Base-by-base conservation (phyloP, 2,113 vertebrate species). In the Pelecanoides urinatrix region DNA sequence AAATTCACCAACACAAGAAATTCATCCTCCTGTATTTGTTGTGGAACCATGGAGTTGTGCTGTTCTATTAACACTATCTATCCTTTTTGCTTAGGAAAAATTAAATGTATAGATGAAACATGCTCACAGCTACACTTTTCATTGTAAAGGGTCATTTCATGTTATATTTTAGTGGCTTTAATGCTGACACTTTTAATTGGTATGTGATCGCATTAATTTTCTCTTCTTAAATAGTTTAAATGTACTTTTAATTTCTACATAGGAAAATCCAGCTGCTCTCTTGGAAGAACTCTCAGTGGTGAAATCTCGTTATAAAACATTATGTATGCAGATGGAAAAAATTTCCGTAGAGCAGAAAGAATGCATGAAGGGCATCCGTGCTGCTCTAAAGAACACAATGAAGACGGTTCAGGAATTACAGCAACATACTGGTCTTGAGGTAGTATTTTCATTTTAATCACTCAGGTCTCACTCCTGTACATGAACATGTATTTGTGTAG, bases 201-300 rank as follows among this genome's bases (percentile, higher is more conserved):
- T 40, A 36, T 36, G 34, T 49, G 77, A 12, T 63, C 70, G 77
- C 59, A 0, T n/a, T 36, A 9, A 29, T 93, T 88, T 81, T 29
- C 25, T 71, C 63, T 59, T n/a, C 32, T 62, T 2, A 34, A 9
- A 8, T 9, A 4, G 7, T 26, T 74, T 8, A 19, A 59, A 55
- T 44, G 10, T 55, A 42, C 58, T 91, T 97, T 74, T 90, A 29
- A 81, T 55, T 58, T 47, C 71, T 59, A 44, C 88, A 1, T 94
- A 99, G 99, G 98, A 99, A 74, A 99, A 99, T 82, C 98, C 98
- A 7, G 86, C 97, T 30, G 94, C 98, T 91, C 94, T 99, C 62
- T 79, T 99, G 97, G 98, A 99, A 78, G 98, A 98, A 71, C 96
- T 99, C 21, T 97, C 96, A 3, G 75, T 79, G 26, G 91, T 99